Evolutionary conservation across 2,888 invertebrate genomes (phyloP).

Genomic region (Gastracanthus pulcherrimus): DNA sequence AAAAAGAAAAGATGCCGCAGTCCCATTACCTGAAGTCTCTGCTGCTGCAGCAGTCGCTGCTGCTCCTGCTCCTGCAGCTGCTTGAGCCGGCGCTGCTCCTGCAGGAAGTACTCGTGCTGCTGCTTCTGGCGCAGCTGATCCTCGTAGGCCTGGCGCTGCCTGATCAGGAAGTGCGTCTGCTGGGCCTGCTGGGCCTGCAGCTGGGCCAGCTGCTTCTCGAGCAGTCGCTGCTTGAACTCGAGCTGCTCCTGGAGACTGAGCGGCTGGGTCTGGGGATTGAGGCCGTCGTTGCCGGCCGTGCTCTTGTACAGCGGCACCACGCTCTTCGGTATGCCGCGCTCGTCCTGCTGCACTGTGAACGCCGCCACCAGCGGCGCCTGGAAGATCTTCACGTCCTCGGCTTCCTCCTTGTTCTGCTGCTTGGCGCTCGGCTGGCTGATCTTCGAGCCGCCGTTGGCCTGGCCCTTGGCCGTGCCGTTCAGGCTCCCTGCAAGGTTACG

Average conservation of each 20-base stretch:
- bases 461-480: too few species aligned
- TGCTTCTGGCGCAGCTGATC: constrained; percentile 77
- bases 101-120: constrained; percentile 69
- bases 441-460: constrained; percentile 43
- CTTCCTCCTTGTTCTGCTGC: constrained; percentile 70
- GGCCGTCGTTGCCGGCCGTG: background rate
- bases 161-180: constrained; percentile 84
- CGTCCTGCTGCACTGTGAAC: constrained; percentile 91
- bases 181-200: constrained; percentile 84
- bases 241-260: constrained; percentile 77
- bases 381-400: constrained; percentile 87
- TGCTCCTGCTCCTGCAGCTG: constrained; percentile 70
- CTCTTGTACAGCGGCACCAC: constrained; percentile 82
- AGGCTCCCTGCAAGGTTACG: too few species aligned
- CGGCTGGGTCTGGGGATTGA: too few species aligned
- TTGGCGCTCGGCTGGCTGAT: constrained; percentile 26
- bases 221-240: constrained; percentile 83
- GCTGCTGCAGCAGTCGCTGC: constrained; percentile 72
- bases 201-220: constrained; percentile 85
- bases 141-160: constrained; percentile 82
- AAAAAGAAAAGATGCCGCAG: too few species aligned
- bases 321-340: constrained; percentile 87
- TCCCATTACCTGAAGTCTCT: constrained; percentile 46
- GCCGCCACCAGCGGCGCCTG: constrained; percentile 90
- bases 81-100: constrained; percentile 70